phyloP scores from a whole-genome alignment of 2,797 vertebrate species.

The Dryobates pubescens region DNA sequence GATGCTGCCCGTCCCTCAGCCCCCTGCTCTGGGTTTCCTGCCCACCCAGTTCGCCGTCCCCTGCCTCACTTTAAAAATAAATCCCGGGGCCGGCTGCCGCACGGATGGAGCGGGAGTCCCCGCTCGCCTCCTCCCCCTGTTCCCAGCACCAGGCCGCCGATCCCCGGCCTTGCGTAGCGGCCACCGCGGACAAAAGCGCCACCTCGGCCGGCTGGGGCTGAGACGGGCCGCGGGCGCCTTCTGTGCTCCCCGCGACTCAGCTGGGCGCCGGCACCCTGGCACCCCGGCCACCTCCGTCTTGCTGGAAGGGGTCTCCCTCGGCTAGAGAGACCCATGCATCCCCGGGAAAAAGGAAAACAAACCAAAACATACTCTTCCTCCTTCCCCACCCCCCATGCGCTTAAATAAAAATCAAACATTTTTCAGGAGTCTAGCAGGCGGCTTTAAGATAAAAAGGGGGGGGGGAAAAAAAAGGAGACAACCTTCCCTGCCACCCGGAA shows the following conservation, averaged over 20 bases:
- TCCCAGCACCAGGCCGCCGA: conserved; percentile 65
- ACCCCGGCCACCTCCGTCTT: not conserved
- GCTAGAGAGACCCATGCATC: not conserved
- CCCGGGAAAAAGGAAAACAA: not conserved
- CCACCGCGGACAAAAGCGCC: not conserved
- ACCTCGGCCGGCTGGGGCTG: not conserved
- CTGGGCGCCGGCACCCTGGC: not conserved
- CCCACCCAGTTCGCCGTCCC: not conserved
- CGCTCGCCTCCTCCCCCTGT: not conserved
- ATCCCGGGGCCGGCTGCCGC: not conserved
- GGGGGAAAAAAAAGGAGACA: not conserved
- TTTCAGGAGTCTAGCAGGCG: not conserved
- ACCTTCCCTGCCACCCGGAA: conserved; percentile 15
- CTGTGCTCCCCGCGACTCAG: not conserved
- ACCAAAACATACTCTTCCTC: not conserved
- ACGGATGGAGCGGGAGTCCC: not conserved
- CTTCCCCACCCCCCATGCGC: not conserved
- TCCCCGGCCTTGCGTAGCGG: conserved; percentile 77
- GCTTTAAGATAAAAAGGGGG: not conserved
- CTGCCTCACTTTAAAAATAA: not conserved
- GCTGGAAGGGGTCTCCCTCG: not conserved
- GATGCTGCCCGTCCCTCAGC: not conserved
- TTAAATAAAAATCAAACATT: conserved; percentile 27
- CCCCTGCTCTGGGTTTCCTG: not conserved
- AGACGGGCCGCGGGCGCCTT: not conserved